Base-by-base conservation (phyloP, 2,888 invertebrate species). In the Tachina grossa region DNA sequence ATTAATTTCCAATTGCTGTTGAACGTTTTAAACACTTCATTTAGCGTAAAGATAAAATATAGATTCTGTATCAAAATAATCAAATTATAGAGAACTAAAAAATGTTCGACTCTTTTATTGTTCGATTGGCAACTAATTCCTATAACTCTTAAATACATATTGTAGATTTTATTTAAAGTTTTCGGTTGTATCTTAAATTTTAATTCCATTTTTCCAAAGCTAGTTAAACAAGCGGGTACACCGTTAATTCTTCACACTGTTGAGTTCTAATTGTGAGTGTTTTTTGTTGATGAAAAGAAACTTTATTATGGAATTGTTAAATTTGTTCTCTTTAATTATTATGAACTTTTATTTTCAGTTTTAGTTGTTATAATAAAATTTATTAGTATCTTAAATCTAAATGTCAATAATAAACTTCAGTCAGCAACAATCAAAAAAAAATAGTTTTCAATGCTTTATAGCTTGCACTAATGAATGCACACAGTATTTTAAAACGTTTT, bases 71-170 rank as follows among this genome's bases (percentile, higher is more conserved):
- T n/a, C 39, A 78, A n/a, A 11, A 88, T 78, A 41, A 87, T 19
- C 0, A 84, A 83, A 9, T 76, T 72, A 41, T 83, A 45, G 0
- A 65, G 1, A 10, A 83, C 47, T 45, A 86, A 14, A 1, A 78
- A 13, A 9, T 39, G 13, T 61, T 78, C 71, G 1, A 72, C 22
- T 5, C 0, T 45, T 66, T 85, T 81, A 22, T 69, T 76, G 14
- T 39, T 11, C 0, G 88, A 86, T 41, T 83, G 81, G 66, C 88
- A 90, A 1, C 68, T 83, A 11, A 90, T 80, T 1, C 86, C 90
- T 43, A 90, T 51, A n/a, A 87, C 39, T 47, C 87, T 87, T 45
- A 88, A 90, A 69, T 89, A 90, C 51, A 63, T 61, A 0, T 45
- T 55, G 49, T 66, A 78, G 31, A 77, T 45, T 65, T 53, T 81